Conservation (phyloP, 1,140 invertebrate genomes). For the Calephelis virginiensis region DNA sequence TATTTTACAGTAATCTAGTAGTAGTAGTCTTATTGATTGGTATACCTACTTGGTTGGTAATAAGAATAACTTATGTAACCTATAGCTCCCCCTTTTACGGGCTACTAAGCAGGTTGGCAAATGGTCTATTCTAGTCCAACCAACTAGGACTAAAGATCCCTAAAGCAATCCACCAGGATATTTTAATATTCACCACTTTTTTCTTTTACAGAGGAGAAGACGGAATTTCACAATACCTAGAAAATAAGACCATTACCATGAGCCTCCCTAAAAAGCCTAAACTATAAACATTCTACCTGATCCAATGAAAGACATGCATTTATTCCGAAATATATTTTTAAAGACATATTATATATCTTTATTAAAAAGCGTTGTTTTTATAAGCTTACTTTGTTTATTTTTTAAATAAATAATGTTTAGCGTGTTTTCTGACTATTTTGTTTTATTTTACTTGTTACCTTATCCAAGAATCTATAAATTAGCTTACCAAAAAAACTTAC, state of each 20-base stretch:
- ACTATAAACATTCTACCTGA: not conserved
- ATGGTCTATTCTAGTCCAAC: too few species aligned
- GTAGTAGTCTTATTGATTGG: too few species aligned
- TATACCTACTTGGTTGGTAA: too few species aligned
- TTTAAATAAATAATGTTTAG: slow-evolving; percentile 10
- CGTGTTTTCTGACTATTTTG: not conserved
- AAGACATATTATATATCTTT: slow-evolving; percentile 3
- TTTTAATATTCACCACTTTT: not conserved
- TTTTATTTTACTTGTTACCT: not conserved
- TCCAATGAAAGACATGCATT: not conserved
- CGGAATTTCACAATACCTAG: slow-evolving; percentile 86
- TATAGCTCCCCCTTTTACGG: too few species aligned
- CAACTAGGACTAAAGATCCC: too few species aligned
- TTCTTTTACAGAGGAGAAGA: slow-evolving; percentile 82
- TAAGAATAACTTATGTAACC: too few species aligned
- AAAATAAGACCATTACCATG: slow-evolving; percentile 87
- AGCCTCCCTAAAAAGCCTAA: slow-evolving; percentile 56
- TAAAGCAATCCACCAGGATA: too few species aligned
- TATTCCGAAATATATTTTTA: slow-evolving; percentile 1
- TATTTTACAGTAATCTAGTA: too few species aligned
- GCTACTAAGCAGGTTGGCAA: too few species aligned
- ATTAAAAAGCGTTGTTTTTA: not conserved
- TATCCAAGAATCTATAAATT: too few species aligned
- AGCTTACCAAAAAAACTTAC: too few species aligned
- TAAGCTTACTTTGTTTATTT: not conserved